Percentiles rank a stretch among this genome's conserved stretches.
phyloP scores from a whole-genome alignment of 2,113 vertebrate species.

The Micromys minutus region DNA sequence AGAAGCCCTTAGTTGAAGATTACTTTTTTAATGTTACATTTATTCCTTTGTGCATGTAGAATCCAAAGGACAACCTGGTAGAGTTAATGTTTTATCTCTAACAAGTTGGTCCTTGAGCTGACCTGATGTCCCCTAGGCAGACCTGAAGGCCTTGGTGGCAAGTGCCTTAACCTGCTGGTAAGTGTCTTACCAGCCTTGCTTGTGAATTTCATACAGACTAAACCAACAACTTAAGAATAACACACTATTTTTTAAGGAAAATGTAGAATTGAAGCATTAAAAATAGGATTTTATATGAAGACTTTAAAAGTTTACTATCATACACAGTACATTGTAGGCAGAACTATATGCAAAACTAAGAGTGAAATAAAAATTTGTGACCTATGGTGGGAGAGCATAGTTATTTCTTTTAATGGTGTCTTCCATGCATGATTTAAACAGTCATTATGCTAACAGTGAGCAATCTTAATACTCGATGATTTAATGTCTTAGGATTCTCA shows the following conservation, averaged over 20 bases:
- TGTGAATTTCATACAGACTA: background rate
- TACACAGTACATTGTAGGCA: background rate
- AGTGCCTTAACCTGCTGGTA: background rate
- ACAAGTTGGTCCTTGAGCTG: background rate
- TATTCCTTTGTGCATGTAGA: background rate
- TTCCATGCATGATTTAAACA: background rate
- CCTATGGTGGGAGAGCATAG: background rate
- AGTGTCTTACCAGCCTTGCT: no score
- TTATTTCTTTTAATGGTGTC: background rate
- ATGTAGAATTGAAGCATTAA: background rate
- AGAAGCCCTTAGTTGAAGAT: background rate
- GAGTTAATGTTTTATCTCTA: background rate
- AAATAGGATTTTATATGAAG: background rate
- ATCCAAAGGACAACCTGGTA: background rate
- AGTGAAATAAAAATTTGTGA: background rate
- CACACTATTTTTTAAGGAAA: background rate
- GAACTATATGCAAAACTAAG: background rate
- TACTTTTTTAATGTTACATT: background rate
- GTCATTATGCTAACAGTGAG: background rate
- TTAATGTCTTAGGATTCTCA: background rate
- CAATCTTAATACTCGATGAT: slow-evolving; percentile 1
- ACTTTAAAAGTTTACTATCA: background rate
- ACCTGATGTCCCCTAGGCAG: no score
- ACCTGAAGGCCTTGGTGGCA: background rate
- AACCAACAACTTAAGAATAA: background rate